Conservation (phyloP, 1,140 invertebrate species). For the Bombus superbus region DNA sequence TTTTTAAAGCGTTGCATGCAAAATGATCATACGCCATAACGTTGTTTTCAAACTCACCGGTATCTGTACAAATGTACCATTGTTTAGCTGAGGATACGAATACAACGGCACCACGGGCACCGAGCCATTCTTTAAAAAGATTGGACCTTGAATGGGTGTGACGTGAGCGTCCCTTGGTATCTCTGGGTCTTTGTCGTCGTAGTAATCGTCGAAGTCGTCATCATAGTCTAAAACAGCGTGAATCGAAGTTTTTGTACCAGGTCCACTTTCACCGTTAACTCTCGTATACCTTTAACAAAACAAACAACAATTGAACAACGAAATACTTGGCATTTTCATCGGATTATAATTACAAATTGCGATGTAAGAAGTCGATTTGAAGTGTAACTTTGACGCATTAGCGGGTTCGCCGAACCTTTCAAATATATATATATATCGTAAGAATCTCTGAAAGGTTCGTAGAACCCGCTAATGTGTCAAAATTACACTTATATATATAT, state of each 20-base stretch:
- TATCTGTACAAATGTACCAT: slow-evolving; percentile 93
- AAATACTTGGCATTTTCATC: neutral
- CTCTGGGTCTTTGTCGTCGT: slow-evolving; percentile 83
- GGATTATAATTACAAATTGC: neutral
- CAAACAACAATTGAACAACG: neutral
- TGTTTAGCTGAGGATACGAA: slow-evolving; percentile 91
- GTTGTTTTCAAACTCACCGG: slow-evolving; percentile 86
- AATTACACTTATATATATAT: too few species aligned
- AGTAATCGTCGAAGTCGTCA: slow-evolving; percentile 83
- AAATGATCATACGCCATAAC: neutral
- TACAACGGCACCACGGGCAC: slow-evolving; percentile 93
- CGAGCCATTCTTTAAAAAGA: slow-evolving; percentile 89
- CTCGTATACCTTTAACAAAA: slow-evolving; percentile 81
- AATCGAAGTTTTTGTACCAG: slow-evolving; percentile 85
- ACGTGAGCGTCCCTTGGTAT: slow-evolving; percentile 81
- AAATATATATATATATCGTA: too few species aligned
- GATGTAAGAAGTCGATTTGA: neutral
- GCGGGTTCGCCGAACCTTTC: neutral
- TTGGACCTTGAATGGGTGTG: slow-evolving; percentile 91
- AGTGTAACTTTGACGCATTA: neutral
- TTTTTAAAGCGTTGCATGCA: neutral
- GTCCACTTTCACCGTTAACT: slow-evolving; percentile 81
- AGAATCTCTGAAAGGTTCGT: too few species aligned
- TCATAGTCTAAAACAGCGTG: slow-evolving; percentile 89
- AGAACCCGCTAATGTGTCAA: too few species aligned